Percentiles rank a stretch among this genome's conserved stretches.
Conservation (phyloP, 92 coral and sea anemone species). For the Actinernus sp. region DNA sequence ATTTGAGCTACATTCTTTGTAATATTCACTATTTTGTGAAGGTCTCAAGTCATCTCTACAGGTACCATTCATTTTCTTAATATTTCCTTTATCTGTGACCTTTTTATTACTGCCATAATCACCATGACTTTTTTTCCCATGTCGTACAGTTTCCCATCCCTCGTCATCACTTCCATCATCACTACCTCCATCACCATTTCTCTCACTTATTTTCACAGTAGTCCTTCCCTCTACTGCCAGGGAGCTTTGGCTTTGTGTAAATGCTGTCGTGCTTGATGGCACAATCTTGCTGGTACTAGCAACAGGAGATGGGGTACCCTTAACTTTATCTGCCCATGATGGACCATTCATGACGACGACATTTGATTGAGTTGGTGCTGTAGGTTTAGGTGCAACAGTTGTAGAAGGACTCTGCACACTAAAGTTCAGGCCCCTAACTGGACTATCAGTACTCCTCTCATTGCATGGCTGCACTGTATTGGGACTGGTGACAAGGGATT, state of each 20-base stretch:
- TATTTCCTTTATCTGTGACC: slow-evolving; percentile 3
- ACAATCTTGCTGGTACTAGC: slow-evolving; percentile 25
- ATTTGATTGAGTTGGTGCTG: slow-evolving; percentile 27
- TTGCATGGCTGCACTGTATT: slow-evolving; percentile 59
- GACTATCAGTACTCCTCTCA: slow-evolving; percentile 70
- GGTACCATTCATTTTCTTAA: not conserved
- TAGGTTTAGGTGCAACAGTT: slow-evolving; percentile 46
- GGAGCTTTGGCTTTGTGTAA: slow-evolving; percentile 17
- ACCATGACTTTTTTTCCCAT: slow-evolving; percentile 73
- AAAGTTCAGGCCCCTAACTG: slow-evolving; percentile 79
- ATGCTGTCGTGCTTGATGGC: slow-evolving; percentile 48
- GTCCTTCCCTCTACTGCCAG: not conserved
- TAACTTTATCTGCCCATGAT: slow-evolving; percentile 98
- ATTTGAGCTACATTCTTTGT: not conserved
- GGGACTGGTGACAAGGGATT: slow-evolving; percentile 88
- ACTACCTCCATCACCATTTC: slow-evolving; percentile 20
- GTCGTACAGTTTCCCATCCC: slow-evolving; percentile 98
- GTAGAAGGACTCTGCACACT: slow-evolving; percentile 32
- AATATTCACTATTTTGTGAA: not conserved
- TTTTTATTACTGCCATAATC: slow-evolving; percentile 16
- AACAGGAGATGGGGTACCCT: slow-evolving; percentile 67
- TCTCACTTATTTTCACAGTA: not conserved
- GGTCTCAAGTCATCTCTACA: not conserved
- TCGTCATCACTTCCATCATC: slow-evolving; percentile 77
- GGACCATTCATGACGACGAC: slow-evolving; percentile 33